Base-by-base conservation (phyloP, 2,888 invertebrate genomes). In the Lymantria dispar region DNA sequence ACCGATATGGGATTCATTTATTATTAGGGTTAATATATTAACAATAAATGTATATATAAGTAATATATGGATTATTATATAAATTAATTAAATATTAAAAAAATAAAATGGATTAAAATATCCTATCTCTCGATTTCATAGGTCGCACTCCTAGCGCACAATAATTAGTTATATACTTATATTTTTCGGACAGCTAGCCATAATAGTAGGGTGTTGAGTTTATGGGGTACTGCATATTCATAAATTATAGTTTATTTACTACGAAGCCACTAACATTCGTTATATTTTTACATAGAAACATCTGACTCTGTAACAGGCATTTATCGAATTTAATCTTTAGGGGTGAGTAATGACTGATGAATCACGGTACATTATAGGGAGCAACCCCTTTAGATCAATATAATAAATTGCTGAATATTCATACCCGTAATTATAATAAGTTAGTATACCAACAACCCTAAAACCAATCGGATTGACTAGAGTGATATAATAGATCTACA, bases 311-410 rank as follows among this genome's bases (percentile, higher is more conserved):
- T 55, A 51, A 58, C 29, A 49, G 14, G 12, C 13, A 54, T 58
- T 57, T 65, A 66, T 65, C 64, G 54, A 36, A 37, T 9, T 44
- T 47, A 51, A 66, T 66, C 62, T 62, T 55, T 47, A 59, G 62
- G 70, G 69, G 59, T 62, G 51, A 49, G 29, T 47, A 57, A 54
- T 70, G 70, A 33, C 8, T 33, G 1, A 33, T 10, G 22, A 70
- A 68, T 70, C 70, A 68, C 57, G 36, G 53, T 44, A 41, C 13
- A 14, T 52, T 55, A 57, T 29, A 30, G 10, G 42, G 22, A 13
- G 11, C n/a, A 1, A 42, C 42, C 42, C 42, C 42, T 29, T 42
- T 11, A 7, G 29, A 52, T 47, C 36, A 8, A 47, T 48, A 50
- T 46, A 50, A 48, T 36, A 30, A 41, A 9, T 43, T 33, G 33